phyloP scores from a whole-genome alignment of 2,888 invertebrate genomes.

The Apotomis capreana region DNA sequence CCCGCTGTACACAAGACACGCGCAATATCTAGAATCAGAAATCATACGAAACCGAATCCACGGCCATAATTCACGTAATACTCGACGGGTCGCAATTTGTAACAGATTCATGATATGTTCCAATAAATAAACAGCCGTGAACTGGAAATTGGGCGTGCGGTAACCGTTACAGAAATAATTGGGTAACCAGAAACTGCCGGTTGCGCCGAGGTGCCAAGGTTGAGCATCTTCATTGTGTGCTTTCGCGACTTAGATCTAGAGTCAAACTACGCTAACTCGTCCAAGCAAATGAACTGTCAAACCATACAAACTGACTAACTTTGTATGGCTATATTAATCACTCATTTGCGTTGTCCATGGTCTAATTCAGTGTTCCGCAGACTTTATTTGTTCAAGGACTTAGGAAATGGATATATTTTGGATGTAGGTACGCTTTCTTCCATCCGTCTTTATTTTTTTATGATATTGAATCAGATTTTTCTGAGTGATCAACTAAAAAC shows the following conservation, averaged over 20 bases:
- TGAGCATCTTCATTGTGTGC: conserved; percentile 6
- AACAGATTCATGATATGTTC: conserved; percentile 38
- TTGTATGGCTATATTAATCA: no score
- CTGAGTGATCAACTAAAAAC: no score
- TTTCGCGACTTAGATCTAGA: no score
- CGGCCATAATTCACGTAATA: conserved; percentile 38
- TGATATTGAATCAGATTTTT: no score
- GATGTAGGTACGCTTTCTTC: no score
- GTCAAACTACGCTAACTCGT: no score
- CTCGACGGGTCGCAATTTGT: conserved; percentile 32
- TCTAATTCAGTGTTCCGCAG: no score
- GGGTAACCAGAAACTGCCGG: conserved; percentile 35
- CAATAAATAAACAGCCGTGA: conserved; percentile 38
- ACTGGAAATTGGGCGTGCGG: conserved; percentile 42
- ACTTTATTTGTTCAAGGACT: no score
- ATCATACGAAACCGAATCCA: conserved; percentile 23
- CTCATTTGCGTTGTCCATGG: not conserved
- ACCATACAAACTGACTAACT: no score
- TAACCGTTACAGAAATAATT: conserved; percentile 44
- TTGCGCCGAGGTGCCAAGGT: conserved; percentile 19
- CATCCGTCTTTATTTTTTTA: no score
- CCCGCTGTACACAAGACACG: not conserved
- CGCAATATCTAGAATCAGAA: conserved; percentile 12
- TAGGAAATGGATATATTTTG: no score
- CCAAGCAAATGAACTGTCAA: no score